phyloP scores from a whole-genome alignment of 2,888 invertebrate species.

The Scelioninae gen. 1 region DNA sequence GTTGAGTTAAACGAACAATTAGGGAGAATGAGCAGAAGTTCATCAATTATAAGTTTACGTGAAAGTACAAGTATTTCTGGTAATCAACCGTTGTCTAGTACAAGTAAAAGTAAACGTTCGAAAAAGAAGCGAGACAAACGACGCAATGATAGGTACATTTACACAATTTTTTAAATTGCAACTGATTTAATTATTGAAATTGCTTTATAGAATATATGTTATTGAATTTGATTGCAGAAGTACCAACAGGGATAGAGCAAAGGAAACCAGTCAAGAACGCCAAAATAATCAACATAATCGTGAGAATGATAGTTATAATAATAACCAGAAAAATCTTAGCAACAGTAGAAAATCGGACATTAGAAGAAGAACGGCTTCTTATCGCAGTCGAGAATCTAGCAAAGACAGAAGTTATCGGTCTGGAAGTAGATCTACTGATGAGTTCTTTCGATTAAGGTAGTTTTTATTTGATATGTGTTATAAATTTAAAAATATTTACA shows the following conservation, averaged over 20 bases:
- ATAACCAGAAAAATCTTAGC: slow-evolving; percentile 77
- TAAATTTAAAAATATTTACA: background rate
- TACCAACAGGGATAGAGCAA: slow-evolving; percentile 78
- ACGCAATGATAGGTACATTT: slow-evolving; percentile 75
- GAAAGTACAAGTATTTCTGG: slow-evolving; percentile 77
- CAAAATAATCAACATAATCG: slow-evolving; percentile 82
- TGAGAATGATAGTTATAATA: slow-evolving; percentile 80
- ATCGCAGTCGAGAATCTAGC: slow-evolving; percentile 84
- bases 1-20: slow-evolving; percentile 85
- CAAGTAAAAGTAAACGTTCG: slow-evolving; percentile 85
- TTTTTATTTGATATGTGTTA: background rate
- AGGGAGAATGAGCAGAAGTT: slow-evolving; percentile 85
- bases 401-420: slow-evolving; percentile 83
- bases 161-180: background rate
- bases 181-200: slow-evolving; percentile 6
- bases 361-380: slow-evolving; percentile 78
- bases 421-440: slow-evolving; percentile 79
- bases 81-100: slow-evolving; percentile 75
- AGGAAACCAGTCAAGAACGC: slow-evolving; percentile 81
- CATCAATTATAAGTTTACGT: slow-evolving; percentile 85
- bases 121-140: slow-evolving; percentile 83
- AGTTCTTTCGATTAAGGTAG: slow-evolving; percentile 78
- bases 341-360: slow-evolving; percentile 77
- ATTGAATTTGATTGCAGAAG: slow-evolving; percentile 69
- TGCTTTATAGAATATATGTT: no score